A percentile compares a stretch with the other conserved stretches of the same genome.
Conservation (phyloP, 1,140 invertebrate species). For the Eriosoma lanigerum region DNA sequence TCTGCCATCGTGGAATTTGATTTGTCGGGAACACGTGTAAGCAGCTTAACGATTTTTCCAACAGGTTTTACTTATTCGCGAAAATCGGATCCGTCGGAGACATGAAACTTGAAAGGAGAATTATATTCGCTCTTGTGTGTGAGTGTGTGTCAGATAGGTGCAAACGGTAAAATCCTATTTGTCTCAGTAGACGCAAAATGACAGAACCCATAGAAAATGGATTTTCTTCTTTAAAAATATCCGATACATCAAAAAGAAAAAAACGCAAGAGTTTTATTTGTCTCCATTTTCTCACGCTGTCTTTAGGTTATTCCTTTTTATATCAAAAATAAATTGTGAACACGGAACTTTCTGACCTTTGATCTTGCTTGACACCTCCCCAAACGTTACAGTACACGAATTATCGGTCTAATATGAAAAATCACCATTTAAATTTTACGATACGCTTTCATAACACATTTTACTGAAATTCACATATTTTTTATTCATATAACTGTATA, state of each 20-base stretch:
- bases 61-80: neutral
- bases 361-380: neutral
- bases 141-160: too few species aligned
- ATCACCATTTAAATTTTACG: neutral
- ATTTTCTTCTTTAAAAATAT: neutral
- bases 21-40: neutral
- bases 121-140: neutral
- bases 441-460: too few species aligned
- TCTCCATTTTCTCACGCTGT: neutral
- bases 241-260: constrained; percentile 30
- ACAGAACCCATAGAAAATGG: neutral
- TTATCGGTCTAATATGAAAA: neutral
- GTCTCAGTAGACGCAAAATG: neutral
- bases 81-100: neutral
- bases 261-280: neutral
- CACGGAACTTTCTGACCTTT: constrained; percentile 2
- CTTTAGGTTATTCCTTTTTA: neutral
- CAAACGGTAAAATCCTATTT: constrained; percentile 18
- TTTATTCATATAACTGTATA: too few species aligned
- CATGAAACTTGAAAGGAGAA: neutral
- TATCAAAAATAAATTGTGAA: constrained; percentile 40
- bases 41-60: neutral
- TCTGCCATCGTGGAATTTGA: neutral
- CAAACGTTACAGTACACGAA: neutral
- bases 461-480: too few species aligned